Evolutionary conservation across 2,797 vertebrate genomes (phyloP), one percentile per base, ranked within the genome.

Genomic region (Catharus ustulatus): DNA sequence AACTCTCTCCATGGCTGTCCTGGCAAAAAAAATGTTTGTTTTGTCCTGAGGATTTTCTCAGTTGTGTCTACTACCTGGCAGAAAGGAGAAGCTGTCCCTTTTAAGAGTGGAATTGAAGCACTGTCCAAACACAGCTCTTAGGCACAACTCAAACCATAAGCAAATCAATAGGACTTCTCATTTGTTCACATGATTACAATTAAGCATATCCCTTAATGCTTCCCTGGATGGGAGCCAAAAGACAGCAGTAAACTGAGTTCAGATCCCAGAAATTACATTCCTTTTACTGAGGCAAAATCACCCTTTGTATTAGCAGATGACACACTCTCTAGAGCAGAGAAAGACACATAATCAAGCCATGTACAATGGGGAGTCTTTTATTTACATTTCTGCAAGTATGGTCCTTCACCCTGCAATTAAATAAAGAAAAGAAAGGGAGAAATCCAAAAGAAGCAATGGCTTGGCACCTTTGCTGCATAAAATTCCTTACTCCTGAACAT

Each of bases 201-300:
- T 96, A 88, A 94, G 89, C 9, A 3, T 86, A 88, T 71, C 90
- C 87, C 43, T 94, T 96, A 96, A 78, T 93, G 91, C 83, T 94
- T 93, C 63, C 55, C 63, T 94, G 95, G 87, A 82, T 71, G 23
- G 16, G 38, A 90, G 85, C 94, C 94, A 94, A 84, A 88, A 93
- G 34, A 48, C 73, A 79, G 69, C 76, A 90, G 73, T 48, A 68
- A 94, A 90, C 15, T 86, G 89, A 96, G 87, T 63, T 89, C 92
- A 69, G 92, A 87, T 78, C 59, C 32, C 79, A 95, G 92, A 95
- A 96, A 96, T 59, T 76, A 36, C 55, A 63, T 94, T 91, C 79
- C 59, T 84, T 93, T 84, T 66, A 90, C 83, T 81, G 54, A 93
- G 73, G 45, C 11, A 93, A 89, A 83, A 81, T 92, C 79, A 40